These are phyloP conservation scores for Scylla paramamosain DNA, from an alignment of 1,140 invertebrate species.

Conservation along the genomic window DNA sequence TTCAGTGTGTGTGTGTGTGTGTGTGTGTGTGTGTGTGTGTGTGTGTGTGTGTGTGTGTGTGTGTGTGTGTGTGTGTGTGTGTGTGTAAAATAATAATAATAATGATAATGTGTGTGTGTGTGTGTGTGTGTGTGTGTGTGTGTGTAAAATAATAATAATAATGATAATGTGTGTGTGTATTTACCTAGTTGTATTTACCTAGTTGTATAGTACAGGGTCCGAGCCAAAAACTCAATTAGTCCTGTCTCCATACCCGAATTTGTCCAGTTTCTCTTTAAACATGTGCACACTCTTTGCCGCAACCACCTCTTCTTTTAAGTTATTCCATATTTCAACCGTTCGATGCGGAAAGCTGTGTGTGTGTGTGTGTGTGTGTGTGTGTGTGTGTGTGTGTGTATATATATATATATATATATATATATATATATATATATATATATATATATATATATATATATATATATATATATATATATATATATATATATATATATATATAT, in stretches of 20 bases:
- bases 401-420: neutral
- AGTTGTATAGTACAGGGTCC: neutral
- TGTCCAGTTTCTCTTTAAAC: too few species aligned
- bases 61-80: too few species aligned
- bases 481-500: neutral
- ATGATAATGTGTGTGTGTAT: neutral
- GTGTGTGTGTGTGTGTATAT: neutral
- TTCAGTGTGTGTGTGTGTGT: too few species aligned
- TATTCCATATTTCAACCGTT: too few species aligned
- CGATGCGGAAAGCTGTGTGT: too few species aligned
- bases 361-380: too few species aligned
- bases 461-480: neutral
- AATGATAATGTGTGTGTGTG: neutral
- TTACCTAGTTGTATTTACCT: too few species aligned
- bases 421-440: conserved; percentile 32
- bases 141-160: neutral
- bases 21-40: too few species aligned
- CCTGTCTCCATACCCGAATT: too few species aligned
- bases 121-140: neutral
- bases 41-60: too few species aligned
- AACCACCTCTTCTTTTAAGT: too few species aligned
- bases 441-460: conserved; percentile 25
- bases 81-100: neutral
- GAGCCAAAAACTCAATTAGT: neutral
- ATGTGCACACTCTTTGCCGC: too few species aligned